These are phyloP conservation scores for Taenioides sp. DNA, from an alignment of 2,797 vertebrate species.

Conservation along the genomic window DNA sequence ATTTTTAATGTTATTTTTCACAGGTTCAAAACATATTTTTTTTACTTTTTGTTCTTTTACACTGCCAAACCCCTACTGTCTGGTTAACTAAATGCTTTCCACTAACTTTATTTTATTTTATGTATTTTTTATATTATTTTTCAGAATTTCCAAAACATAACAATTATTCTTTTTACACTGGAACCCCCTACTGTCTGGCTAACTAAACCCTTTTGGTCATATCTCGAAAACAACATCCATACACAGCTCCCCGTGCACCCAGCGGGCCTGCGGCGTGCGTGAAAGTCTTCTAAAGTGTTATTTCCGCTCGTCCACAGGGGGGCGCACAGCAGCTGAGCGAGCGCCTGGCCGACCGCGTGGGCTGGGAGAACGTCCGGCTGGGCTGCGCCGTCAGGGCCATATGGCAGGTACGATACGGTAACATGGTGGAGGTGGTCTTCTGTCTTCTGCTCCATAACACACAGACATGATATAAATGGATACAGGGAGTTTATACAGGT, in stretches of 20 bases:
- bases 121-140: too few species aligned
- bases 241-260: not conserved
- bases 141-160: not conserved
- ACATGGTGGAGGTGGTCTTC: slow-evolving; percentile 29
- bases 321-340: slow-evolving; percentile 80
- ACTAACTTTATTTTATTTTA: too few species aligned
- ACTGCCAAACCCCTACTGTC: too few species aligned
- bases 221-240: not conserved
- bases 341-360: slow-evolving; percentile 68
- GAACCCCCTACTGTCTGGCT: not conserved
- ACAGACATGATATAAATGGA: too few species aligned
- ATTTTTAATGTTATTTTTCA: too few species aligned
- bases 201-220: not conserved
- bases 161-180: not conserved
- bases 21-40: too few species aligned
- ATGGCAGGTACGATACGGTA: slow-evolving; percentile 77
- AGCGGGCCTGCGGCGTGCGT: not conserved
- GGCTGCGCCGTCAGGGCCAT: slow-evolving; percentile 75
- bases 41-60: too few species aligned
- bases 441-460: too few species aligned
- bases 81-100: too few species aligned
- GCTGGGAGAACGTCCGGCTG: slow-evolving; percentile 69
- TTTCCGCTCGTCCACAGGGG: slow-evolving; percentile 74
- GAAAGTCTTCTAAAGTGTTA: slow-evolving; percentile 17
- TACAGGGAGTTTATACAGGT: too few species aligned